Percentiles rank a stretch among this genome's conserved stretches.
Evolutionary conservation across 2,888 invertebrate species (phyloP).

Genomic region (Idaea straminata): DNA sequence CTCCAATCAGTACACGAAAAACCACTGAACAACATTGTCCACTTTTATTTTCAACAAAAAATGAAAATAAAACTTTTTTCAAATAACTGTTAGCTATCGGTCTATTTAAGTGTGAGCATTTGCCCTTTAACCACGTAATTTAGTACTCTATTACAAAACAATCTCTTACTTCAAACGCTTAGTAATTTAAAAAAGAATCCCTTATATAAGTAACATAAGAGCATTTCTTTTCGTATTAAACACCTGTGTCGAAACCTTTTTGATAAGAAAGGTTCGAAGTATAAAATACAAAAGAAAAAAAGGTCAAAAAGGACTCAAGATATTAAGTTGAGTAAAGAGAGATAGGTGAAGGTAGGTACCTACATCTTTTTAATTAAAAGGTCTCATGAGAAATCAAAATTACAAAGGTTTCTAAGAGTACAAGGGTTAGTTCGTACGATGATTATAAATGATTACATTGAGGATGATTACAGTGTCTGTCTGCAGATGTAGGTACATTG

Average conservation of each 20-base stretch:
- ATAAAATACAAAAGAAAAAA: background rate
- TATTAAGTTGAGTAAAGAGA: background rate
- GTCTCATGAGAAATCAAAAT: background rate
- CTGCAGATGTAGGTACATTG: too few species aligned
- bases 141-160: too few species aligned
- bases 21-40: too few species aligned
- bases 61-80: too few species aligned
- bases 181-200: constrained; percentile 16
- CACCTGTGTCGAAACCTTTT: background rate
- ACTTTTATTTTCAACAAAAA: too few species aligned
- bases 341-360: background rate
- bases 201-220: constrained; percentile 5
- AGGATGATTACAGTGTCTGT: too few species aligned
- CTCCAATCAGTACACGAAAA: too few species aligned
- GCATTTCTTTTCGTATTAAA: background rate
- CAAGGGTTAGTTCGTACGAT: background rate
- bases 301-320: background rate
- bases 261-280: background rate
- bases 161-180: too few species aligned
- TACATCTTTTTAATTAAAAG: background rate
- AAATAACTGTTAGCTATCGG: too few species aligned
- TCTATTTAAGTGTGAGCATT: too few species aligned
- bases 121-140: too few species aligned
- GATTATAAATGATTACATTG: too few species aligned
- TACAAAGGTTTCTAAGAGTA: background rate